These are phyloP conservation scores for Cylas formicarius DNA, from an alignment of 1,140 invertebrate genomes.

Conservation along the genomic window DNA sequence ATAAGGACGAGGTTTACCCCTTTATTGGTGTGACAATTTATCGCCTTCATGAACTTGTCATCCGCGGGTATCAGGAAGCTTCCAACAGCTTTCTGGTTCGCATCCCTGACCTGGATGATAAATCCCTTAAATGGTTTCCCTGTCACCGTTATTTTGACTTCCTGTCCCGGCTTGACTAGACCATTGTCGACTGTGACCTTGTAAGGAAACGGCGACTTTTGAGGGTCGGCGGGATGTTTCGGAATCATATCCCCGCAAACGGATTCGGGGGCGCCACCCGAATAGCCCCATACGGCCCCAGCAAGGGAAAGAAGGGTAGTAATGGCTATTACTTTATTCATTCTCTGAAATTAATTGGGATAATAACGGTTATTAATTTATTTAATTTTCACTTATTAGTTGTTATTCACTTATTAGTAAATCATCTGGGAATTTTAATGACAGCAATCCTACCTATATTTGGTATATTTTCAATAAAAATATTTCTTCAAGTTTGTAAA, in stretches of 20 bases:
- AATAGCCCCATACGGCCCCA: constrained; percentile 24
- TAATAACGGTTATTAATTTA: too few species aligned
- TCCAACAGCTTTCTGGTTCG: constrained; percentile 37
- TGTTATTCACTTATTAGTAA: too few species aligned
- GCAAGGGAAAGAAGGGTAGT: constrained; percentile 10
- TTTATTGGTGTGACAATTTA: constrained; percentile 33
- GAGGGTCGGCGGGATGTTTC: constrained; percentile 35
- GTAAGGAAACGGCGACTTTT: constrained; percentile 38
- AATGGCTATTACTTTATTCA: too few species aligned
- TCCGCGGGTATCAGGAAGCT: constrained; percentile 33
- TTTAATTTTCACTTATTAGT: too few species aligned
- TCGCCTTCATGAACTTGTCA: constrained; percentile 33
- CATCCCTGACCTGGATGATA: constrained; percentile 41
- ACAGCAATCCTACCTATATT: too few species aligned
- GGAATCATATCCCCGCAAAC: constrained; percentile 42
- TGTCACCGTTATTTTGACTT: constrained; percentile 36
- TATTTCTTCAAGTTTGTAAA: too few species aligned
- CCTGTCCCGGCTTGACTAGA: constrained; percentile 32
- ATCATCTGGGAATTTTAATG: too few species aligned
- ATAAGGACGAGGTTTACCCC: too few species aligned
- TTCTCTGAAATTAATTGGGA: too few species aligned
- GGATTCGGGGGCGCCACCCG: constrained; percentile 38
- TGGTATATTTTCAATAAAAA: too few species aligned
- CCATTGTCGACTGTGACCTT: constrained; percentile 34
- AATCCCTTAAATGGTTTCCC: constrained; percentile 40